Evolutionary conservation across 1,140 invertebrate species (phyloP).

Genomic region (Microplitis mediator): DNA sequence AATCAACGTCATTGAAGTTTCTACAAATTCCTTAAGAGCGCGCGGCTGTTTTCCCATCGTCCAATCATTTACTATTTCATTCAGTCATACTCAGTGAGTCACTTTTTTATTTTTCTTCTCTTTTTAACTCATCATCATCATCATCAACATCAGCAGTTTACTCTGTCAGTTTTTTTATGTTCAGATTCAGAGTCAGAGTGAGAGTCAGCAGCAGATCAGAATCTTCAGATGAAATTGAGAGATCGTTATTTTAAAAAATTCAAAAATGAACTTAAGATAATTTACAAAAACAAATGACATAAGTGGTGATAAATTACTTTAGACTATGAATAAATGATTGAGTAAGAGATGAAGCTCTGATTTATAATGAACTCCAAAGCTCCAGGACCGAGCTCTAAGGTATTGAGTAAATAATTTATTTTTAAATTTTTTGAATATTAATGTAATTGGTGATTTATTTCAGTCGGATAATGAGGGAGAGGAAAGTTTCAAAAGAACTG

Average conservation of each 20-base stretch:
- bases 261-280: too few relatives aligned
- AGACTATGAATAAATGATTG: neutral
- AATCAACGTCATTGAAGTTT: neutral
- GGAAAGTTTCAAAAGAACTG: slow-evolving; percentile 56
- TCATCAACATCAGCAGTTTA: too few relatives aligned
- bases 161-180: too few relatives aligned
- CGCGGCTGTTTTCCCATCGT: neutral
- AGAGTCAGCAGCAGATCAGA: too few relatives aligned
- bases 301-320: neutral
- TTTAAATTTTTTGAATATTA: neutral
- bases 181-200: too few relatives aligned
- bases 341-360: neutral
- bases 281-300: too few relatives aligned
- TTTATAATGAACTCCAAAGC: neutral
- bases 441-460: slow-evolving; percentile 10
- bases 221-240: too few relatives aligned
- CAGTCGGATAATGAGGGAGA: slow-evolving; percentile 48
- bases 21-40: neutral
- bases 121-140: too few relatives aligned
- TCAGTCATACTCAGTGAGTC: too few relatives aligned
- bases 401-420: neutral
- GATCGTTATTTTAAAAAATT: too few relatives aligned
- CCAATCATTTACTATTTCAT: too few relatives aligned
- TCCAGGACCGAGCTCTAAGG: neutral
- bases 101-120: too few relatives aligned